Evolutionary conservation across 2,113 vertebrate genomes (phyloP), one percentile per base, ranked within the genome.

Genomic region (Mesocricetus auratus): DNA sequence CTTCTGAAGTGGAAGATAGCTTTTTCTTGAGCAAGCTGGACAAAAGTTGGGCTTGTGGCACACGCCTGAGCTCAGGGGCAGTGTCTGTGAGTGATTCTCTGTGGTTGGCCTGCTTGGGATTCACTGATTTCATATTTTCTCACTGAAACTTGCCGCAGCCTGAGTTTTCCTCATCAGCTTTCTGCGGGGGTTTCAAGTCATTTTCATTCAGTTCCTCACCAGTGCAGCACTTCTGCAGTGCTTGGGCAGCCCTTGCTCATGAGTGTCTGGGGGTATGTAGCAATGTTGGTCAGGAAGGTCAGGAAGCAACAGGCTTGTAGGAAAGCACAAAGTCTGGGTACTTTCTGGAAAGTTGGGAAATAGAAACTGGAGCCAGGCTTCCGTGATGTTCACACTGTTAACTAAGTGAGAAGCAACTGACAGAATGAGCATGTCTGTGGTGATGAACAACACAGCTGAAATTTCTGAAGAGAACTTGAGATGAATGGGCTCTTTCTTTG

Each of bases 61-160:
- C 22, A 36, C 8, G 71, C 45, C 60, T 71, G 73, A 86, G 53
- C 53, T 78, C 69, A 93, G 83, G 33, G 50, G 12, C 12, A 9
- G 83, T 24, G 36, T 89, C 11, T 58, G 36, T 60, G 1, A 71
- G 53, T 53, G 60, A 73, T 47, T 85, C 60, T 94, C 91, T 75
- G 62, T 60, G n/a, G 81, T 60, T 71, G 83, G 90, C 73, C 42
- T 83, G 56, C 75, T 88, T 94, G 45, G 33, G 81, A 86, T 94
- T 81, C 81, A 96, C 74, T 85, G 96, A 97, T 97, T 97, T 98
- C 91, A 69, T 90, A 95, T 97, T 96, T 98, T 94, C 78, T 92
- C 9, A 94, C 86, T 94, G 90, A 94, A 94, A 94, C 93, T 90
- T 91, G 50, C 17, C 73, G 29, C 68, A 89, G 83, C 42, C 69